phyloP scores from a whole-genome alignment of 2,888 invertebrate species.

The Cataglyphis livida region DNA sequence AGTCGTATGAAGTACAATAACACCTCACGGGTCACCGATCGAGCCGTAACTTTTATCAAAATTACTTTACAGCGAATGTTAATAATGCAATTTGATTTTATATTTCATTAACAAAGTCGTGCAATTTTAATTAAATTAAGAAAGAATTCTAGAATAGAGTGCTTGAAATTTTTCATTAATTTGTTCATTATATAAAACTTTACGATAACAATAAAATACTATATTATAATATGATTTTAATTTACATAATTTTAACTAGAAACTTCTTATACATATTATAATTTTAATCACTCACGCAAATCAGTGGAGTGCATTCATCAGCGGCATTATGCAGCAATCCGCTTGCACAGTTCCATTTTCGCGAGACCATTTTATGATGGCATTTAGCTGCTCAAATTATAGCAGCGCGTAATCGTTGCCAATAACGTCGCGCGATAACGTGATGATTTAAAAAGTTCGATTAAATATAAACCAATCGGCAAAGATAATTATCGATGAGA shows the following conservation, averaged over 20 bases:
- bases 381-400: slow-evolving; percentile 42
- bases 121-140: slow-evolving; percentile 2
- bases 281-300: slow-evolving; percentile 9
- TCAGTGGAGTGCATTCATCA: slow-evolving; percentile 32
- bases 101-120: slow-evolving; percentile 7
- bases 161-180: not conserved
- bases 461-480: slow-evolving; percentile 44
- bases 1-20: not conserved
- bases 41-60: not conserved
- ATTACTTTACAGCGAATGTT: slow-evolving; percentile 26
- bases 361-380: slow-evolving; percentile 35
- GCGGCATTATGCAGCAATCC: slow-evolving; percentile 9
- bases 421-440: slow-evolving; percentile 31
- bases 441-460: slow-evolving; percentile 40
- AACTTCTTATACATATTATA: slow-evolving; percentile 17
- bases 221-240: not conserved
- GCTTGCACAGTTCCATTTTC: slow-evolving; percentile 16
- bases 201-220: not conserved
- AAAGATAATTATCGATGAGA: slow-evolving; percentile 41
- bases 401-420: slow-evolving; percentile 36
- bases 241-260: slow-evolving; percentile 5
- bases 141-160: not conserved
- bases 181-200: not conserved
- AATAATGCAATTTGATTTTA: slow-evolving; percentile 32
- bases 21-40: not conserved